Evolutionary conservation across 92 coral and sea anemone genomes (phyloP), one percentile per base, ranked within the genome.

Genomic region (Micromussa lordhowensis): DNA sequence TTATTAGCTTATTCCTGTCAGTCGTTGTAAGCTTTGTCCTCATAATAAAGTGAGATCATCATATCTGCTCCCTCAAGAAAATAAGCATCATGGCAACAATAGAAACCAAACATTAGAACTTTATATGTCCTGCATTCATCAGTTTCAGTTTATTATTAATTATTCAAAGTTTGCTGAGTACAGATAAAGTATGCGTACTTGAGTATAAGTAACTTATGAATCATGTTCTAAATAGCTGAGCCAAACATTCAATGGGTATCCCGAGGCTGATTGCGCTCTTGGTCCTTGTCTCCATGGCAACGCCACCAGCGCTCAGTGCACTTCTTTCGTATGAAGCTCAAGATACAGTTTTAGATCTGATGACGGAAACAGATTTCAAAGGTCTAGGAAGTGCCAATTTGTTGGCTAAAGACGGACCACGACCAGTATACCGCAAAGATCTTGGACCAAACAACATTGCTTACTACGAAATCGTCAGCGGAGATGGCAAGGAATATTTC

Each of bases 361-460:
- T 78, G 84, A 36, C 36, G 48, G 87, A 63, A 38, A 68, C 84
- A 68, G 89, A 66, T 72, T 74, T 90, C 66, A 51, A 49, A 15
- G 82, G 87, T 28, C 57, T 90, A 1, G 53, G 40, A 44, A 71
- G 58, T 30, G 72, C 80, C 51, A 89, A 68, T 21, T 32, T 57
- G 36, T 58, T 85, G 24, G 59, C 31, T 18, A 82, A n/a, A 26
- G 79, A 54, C 58, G 87, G 66, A 5, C 87, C 87, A 15, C 77
- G 82, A 66, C 85, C 92, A 16, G 66, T 92, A 68, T 92, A 85
- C 69, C 89, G 94, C 80, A 92, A 92, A 79, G 94, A 92, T 79
- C 87, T 92, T 34, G 85, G 83, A 40, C 82, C 85, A 1, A 81
- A 88, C 83, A 48, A 89, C 88, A 78, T 89, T 4, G 91, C 92